These are phyloP conservation scores for Poeciliopsis paucimaculata DNA, from an alignment of 2,797 vertebrate species.

Conservation along the genomic window DNA sequence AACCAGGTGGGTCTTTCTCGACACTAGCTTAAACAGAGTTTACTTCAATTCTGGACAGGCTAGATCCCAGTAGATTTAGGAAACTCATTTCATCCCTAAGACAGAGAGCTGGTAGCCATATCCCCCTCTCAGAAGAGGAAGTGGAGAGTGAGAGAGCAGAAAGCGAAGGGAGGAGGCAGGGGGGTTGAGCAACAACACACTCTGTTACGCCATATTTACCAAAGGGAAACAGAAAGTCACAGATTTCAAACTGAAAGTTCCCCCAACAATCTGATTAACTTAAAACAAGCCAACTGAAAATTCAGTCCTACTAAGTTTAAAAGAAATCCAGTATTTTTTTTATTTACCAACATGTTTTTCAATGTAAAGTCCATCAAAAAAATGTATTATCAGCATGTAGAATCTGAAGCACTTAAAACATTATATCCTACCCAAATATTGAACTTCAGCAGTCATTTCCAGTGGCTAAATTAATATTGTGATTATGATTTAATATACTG, in stretches of 20 bases:
- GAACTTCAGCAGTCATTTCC: background rate
- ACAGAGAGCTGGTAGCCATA: no score
- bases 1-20: no score
- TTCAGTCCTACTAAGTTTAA: background rate
- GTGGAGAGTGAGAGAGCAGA: no score
- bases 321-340: background rate
- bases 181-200: no score
- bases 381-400: background rate
- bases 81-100: no score
- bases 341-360: background rate
- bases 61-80: no score
- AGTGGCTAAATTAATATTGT: background rate
- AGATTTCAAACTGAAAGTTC: background rate
- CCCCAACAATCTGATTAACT: background rate
- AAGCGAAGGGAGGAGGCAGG: no score
- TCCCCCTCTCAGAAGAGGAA: no score
- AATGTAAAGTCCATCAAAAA: background rate
- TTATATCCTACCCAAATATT: background rate
- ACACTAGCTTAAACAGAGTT: no score
- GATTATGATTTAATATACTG: background rate
- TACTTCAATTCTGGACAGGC: no score
- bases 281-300: background rate
- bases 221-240: background rate
- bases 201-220: background rate
- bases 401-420: background rate